phyloP scores from a whole-genome alignment of 2,888 invertebrate species.

The Agonopterix subpropinquella region DNA sequence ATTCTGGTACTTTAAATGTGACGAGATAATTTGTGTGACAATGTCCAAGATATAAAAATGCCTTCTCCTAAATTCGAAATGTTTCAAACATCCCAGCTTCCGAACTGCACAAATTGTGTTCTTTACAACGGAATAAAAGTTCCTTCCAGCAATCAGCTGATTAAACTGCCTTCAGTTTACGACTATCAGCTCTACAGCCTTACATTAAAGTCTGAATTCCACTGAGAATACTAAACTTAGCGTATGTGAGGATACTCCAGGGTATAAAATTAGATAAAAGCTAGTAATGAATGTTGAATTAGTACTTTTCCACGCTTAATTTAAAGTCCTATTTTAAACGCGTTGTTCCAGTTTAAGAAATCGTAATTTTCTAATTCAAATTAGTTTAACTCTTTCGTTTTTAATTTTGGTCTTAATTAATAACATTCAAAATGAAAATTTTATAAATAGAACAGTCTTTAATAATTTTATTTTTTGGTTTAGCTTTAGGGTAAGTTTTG shows the following conservation, averaged over 20 bases:
- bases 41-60: too few relatives aligned
- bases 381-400: too few relatives aligned
- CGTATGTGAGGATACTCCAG: conserved; percentile 16
- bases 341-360: too few relatives aligned
- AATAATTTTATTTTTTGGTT: too few relatives aligned
- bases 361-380: too few relatives aligned
- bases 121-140: conserved; percentile 53
- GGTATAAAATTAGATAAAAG: conserved; percentile 38
- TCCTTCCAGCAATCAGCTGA: conserved; percentile 38
- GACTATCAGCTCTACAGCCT: neutral
- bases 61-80: neutral
- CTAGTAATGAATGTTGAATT: conserved; percentile 14
- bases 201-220: neutral
- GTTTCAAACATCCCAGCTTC: neutral
- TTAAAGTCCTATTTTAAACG: neutral
- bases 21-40: too few relatives aligned
- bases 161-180: conserved; percentile 23
- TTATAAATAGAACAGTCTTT: too few relatives aligned
- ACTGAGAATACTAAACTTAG: neutral
- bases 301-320: neutral
- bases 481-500: too few relatives aligned
- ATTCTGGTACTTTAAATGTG: too few relatives aligned
- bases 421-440: too few relatives aligned
- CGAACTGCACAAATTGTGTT: conserved; percentile 43
- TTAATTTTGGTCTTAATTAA: too few relatives aligned